Conservation (phyloP, 1,140 invertebrate genomes). For the Drosophila lacteicornis region DNA sequence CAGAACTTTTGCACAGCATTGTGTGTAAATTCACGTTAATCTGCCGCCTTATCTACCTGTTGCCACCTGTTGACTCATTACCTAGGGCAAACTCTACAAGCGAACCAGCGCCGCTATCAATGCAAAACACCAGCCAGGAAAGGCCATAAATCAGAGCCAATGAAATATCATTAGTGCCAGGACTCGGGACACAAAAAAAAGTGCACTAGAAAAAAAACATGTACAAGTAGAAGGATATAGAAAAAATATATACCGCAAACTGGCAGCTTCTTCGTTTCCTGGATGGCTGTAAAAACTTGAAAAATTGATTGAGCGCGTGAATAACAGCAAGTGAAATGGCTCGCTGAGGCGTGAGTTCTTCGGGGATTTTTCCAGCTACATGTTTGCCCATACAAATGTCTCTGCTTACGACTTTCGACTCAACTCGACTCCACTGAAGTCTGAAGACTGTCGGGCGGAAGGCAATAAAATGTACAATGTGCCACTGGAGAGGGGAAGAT, state of each 20-base stretch:
- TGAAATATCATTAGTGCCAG: constrained; percentile 77
- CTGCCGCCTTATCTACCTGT: constrained; percentile 4
- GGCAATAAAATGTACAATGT: constrained; percentile 81
- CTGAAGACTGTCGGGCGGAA: constrained; percentile 23
- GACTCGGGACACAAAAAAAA: constrained; percentile 32
- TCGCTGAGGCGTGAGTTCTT: constrained; percentile 10
- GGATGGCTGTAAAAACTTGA: constrained; percentile 70
- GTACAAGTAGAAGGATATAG: background rate
- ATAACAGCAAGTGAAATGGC: constrained; percentile 76
- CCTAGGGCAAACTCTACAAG: background rate
- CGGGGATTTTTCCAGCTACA: constrained; percentile 35
- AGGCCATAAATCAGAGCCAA: constrained; percentile 73
- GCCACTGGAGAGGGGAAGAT: constrained; percentile 10
- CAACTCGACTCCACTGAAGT: constrained; percentile 9
- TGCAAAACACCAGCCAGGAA: constrained; percentile 19
- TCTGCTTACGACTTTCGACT: constrained; percentile 59
- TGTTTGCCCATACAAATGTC: constrained; percentile 73
- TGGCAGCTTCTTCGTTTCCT: constrained; percentile 3
- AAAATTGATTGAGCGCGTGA: constrained; percentile 84
- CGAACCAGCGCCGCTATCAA: constrained; percentile 7
- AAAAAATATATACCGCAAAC: background rate
- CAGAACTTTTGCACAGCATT: background rate
- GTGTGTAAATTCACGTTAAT: constrained; percentile 9
- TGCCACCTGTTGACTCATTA: constrained; percentile 42
- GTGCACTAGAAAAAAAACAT: constrained; percentile 15